phyloP scores from a whole-genome alignment of 2,888 invertebrate genomes.

The Tridacna crocea region DNA sequence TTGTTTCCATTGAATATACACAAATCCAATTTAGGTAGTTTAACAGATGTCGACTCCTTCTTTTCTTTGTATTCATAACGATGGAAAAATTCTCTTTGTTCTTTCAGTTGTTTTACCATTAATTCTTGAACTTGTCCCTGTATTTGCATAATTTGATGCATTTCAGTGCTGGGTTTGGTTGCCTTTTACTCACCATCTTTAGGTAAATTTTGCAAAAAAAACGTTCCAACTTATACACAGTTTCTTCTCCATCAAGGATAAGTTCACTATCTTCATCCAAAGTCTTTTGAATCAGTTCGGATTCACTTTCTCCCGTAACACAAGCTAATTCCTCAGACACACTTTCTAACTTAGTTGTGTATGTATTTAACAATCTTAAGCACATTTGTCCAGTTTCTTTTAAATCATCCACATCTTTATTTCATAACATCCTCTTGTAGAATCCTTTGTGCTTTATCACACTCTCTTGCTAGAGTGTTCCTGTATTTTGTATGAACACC shows the following conservation, averaged over 20 bases:
- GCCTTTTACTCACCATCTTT: background rate
- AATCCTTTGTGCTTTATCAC: no score
- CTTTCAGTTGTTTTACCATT: conserved; percentile 21
- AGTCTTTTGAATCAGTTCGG: conserved; percentile 3
- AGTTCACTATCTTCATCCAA: conserved; percentile 31
- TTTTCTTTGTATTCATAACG: conserved; percentile 7
- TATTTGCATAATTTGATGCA: background rate
- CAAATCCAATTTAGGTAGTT: conserved; percentile 3
- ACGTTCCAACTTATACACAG: conserved; percentile 16
- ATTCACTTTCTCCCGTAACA: conserved; percentile 17
- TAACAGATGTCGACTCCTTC: background rate
- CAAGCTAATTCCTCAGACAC: no score
- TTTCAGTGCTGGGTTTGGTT: background rate
- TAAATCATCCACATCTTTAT: no score
- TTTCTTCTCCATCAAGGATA: background rate
- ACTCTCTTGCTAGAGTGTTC: no score
- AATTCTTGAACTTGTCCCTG: background rate
- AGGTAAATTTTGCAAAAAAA: background rate
- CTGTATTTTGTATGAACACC: no score
- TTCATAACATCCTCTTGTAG: no score
- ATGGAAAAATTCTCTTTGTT: conserved; percentile 17
- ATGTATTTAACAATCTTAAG: no score
- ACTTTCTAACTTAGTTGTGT: no score
- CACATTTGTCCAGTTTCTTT: no score
- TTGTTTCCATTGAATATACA: conserved; percentile 12